Evolutionary conservation across 2,113 vertebrate genomes (phyloP), one percentile per base, ranked within the genome.

Genomic region (Tupaia tana): DNA sequence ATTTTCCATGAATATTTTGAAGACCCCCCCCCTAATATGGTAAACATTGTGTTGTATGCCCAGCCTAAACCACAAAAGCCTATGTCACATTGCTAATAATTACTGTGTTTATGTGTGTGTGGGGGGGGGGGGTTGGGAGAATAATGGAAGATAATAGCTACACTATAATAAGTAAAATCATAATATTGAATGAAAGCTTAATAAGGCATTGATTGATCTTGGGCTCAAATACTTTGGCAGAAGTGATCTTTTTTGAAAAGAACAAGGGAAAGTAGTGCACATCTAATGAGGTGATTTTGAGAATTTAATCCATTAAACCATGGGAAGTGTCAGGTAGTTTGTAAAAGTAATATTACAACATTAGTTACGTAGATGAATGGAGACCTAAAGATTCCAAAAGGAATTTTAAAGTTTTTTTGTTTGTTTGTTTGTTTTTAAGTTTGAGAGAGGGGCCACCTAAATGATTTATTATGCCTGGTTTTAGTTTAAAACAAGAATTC

Each of bases 161-260:
- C 27, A 52, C 29, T 64, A 1, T 59, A 79, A 69, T 43, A 85
- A 56, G 18, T 43, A 91, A 83, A 92, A 64, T 20, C 84, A 9
- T 84, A 77, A 81, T 66, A 77, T 27, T 18, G 31, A 93, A 54
- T 77, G 34, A 89, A 93, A 78, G 79, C 22, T 18, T 80, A 86
- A 63, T 63, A 92, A 91, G 24, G 27, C 19, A 64, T 83, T 56
- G 29, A 61, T 73, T 92, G 43, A 86, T 70, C 73, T 87, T 63
- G 7, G 13, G n/a, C 22, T 58, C 79, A 66, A 14, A 56, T 70
- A 63, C n/a, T 93, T 95, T 19, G 61, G 27, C 20, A 93, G 63
- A 94, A 82, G 54, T 58, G 14, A 9, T 74, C 67, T 91, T 94
- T 52, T 89, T 96, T 83, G 71, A n/a, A 85, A 86, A 85, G n/a